Conservation (phyloP, 2,888 invertebrate genomes). For the Drosophila kanekoi region DNA sequence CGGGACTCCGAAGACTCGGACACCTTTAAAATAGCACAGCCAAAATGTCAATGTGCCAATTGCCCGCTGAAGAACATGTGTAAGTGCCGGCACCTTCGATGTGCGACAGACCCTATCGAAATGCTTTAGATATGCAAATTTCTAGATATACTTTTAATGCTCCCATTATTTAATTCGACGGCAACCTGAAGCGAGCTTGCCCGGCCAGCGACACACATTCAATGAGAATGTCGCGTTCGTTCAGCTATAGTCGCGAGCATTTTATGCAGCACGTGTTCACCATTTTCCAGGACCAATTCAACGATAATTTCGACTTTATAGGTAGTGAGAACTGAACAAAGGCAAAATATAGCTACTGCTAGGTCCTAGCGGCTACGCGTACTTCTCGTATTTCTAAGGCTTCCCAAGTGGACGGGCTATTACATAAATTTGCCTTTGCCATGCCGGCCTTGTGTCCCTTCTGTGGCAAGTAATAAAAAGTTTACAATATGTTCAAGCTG, state of each 20-base stretch:
- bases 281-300: conserved; percentile 69
- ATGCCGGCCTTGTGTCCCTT: neutral
- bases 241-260: conserved; percentile 54
- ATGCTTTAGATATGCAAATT: conserved; percentile 71
- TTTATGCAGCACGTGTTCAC: conserved; percentile 63
- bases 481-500: neutral
- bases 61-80: conserved; percentile 82
- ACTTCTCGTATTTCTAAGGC: neutral
- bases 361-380: no score
- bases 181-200: neutral
- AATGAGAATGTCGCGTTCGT: conserved; percentile 55
- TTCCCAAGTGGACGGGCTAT: neutral
- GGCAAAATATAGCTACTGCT: no score
- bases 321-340: conserved; percentile 46
- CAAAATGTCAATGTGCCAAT: conserved; percentile 80
- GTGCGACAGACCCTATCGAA: conserved; percentile 62
- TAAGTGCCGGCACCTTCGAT: conserved; percentile 67
- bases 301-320: conserved; percentile 78
- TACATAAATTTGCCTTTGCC: neutral
- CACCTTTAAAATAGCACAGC: conserved; percentile 51
- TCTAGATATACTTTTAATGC: conserved; percentile 21
- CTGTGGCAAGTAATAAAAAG: neutral
- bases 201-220: neutral
- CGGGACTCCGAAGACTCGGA: conserved; percentile 43
- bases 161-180: conserved; percentile 29